Evolutionary conservation across 2,113 vertebrate genomes (phyloP).

Genomic region (Labeo catla): DNA sequence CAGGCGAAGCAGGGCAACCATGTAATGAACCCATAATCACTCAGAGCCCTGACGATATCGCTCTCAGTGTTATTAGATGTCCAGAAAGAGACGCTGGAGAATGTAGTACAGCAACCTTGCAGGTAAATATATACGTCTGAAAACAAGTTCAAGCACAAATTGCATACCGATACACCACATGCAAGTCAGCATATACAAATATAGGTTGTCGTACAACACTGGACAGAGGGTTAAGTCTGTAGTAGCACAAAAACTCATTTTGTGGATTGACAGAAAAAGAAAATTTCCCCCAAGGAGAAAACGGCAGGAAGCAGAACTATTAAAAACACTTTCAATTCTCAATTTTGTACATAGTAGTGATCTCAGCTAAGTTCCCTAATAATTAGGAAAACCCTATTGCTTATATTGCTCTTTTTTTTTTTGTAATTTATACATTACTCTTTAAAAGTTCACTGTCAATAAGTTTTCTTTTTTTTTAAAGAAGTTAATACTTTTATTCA

Average conservation of each 20-base stretch:
- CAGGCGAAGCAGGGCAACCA: conserved; percentile 60
- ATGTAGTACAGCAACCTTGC: conserved; percentile 66
- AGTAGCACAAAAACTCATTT: background rate
- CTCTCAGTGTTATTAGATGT: conserved; percentile 42
- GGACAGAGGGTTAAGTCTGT: background rate
- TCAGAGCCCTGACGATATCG: conserved; percentile 31
- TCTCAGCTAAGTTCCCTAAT: background rate
- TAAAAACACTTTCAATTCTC: conserved; percentile 43
- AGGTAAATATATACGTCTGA: conserved; percentile 63
- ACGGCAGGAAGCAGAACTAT: conserved; percentile 43
- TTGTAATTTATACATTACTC: background rate
- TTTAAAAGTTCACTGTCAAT: background rate
- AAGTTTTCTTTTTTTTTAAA: background rate
- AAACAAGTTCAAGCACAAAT: background rate
- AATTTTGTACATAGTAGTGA: conserved; percentile 14
- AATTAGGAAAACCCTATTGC: background rate
- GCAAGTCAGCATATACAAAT: background rate
- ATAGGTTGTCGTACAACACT: background rate
- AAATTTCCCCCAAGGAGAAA: conserved; percentile 19
- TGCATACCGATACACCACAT: background rate
- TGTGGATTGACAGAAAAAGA: background rate
- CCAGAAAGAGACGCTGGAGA: conserved; percentile 65
- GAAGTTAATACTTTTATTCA: background rate
- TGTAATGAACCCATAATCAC: conserved; percentile 10
- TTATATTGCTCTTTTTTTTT: background rate